Evolutionary conservation across 2,797 vertebrate genomes (phyloP).

Genomic region (Holocentrus rufus): DNA sequence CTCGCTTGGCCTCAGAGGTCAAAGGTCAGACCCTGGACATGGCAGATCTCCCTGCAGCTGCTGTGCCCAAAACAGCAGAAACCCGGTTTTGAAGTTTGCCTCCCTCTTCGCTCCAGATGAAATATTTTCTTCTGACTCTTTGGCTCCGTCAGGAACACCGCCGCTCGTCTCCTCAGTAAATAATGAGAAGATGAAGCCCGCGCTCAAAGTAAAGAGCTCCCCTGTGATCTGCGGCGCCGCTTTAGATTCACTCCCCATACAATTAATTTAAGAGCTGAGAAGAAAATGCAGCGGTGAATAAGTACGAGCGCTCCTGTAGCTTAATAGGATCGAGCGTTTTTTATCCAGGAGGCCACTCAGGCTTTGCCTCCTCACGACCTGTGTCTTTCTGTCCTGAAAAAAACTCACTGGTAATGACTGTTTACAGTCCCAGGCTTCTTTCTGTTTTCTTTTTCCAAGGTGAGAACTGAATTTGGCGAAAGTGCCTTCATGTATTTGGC

Average conservation of each 20-base stretch:
- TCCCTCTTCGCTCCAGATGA: background rate
- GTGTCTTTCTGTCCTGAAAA: no score
- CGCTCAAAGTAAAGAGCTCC: conserved; percentile 8
- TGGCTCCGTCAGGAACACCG: background rate
- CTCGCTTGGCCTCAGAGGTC: no score
- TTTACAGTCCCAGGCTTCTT: no score
- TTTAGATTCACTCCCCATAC: conserved; percentile 14
- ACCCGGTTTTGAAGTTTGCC: no score
- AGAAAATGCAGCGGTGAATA: conserved; percentile 18
- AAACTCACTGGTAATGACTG: no score
- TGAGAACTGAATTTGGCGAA: no score
- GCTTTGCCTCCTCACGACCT: background rate
- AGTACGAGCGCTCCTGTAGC: background rate
- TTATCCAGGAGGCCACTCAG: background rate
- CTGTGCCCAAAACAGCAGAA: background rate
- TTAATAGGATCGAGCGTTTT: background rate
- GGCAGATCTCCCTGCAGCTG: background rate
- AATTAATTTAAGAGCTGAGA: conserved; percentile 30
- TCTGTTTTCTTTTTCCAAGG: no score
- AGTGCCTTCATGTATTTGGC: no score
- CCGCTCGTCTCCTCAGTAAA: conserved; percentile 13
- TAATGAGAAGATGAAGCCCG: conserved; percentile 35
- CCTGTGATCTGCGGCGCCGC: conserved; percentile 9
- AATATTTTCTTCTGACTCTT: background rate
- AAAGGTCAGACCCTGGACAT: no score